Evolutionary conservation across 1,140 invertebrate genomes (phyloP), one percentile per base, ranked within the genome.

Genomic region (Drosophila fuyamai): DNA sequence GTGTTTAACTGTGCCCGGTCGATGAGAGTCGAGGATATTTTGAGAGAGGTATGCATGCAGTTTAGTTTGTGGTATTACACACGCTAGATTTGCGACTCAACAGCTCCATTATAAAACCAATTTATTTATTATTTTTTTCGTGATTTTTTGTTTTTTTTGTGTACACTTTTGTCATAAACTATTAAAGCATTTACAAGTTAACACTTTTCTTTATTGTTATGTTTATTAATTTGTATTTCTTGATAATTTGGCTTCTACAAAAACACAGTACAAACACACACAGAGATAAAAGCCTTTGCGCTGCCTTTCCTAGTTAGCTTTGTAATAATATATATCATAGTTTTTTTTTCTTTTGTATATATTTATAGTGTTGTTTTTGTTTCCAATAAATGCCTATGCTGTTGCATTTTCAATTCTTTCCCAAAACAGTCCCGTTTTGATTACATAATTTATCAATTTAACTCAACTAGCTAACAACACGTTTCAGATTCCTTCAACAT

Each of bases 41-140:
- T 56, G 32, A 44, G 67, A 50, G 48, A 71, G 43, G 58, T 36
- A 58, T 67, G 58, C 66, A 63, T 55, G 38, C 35, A 46, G 16
- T 13, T 67, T 36, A 46, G 44, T 41, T 48, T 53, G 60, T 53
- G 60, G 23, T 43, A 61, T 50, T 40, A 43, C 43, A 61, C 47
- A 41, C 79, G 67, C 63, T 74, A 36, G 57, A 79, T 72, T 72
- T 75, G 73, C 65, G 59, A 89, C 84, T 89, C 84, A 75, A 89
- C 84, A 89, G 84, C 84, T 89, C 84, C 84, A 89, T 89, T 89
- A 75, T 80, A 81, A 89, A 89, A 89, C 81, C 77, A 50, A 66
- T 78, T 65, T 65, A 14, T 41, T 67, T n/a, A 41, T 41, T 41
- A 38, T 36, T 75, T 74, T 47, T 50, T 16, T 56, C 44, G 54